phyloP scores from a whole-genome alignment of 2,797 vertebrate genomes.

The Hirundo rustica region DNA sequence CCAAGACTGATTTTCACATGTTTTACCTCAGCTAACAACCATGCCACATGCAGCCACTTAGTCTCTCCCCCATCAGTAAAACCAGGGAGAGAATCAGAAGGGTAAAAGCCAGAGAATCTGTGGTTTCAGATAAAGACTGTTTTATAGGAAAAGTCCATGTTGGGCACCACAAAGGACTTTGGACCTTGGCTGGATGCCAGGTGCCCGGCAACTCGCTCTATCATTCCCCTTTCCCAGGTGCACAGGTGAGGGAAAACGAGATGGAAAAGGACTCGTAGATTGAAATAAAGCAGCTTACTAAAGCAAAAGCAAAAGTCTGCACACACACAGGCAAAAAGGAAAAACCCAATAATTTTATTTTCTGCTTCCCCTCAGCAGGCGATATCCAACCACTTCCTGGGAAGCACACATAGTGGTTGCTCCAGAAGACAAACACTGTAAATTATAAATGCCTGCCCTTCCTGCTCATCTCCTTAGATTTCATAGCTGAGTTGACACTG shows the following conservation, averaged over 20 bases:
- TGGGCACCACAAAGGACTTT: not conserved
- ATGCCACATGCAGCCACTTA: not conserved
- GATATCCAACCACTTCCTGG: not conserved
- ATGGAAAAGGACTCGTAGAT: not conserved
- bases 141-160: not conserved
- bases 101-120: not conserved
- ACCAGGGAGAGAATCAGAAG: not conserved
- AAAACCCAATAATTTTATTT: not conserved
- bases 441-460: not conserved
- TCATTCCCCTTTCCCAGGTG: not conserved
- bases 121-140: not conserved
- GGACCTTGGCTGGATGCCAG: not conserved
- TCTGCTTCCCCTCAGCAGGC: not conserved
- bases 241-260: not conserved
- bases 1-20: not conserved
- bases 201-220: not conserved
- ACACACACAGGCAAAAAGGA: not conserved
- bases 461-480: not conserved
- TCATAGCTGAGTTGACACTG: not conserved
- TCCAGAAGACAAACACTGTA: not conserved
- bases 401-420: accelerated
- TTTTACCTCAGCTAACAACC: not conserved
- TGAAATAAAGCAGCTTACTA: not conserved
- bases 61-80: not conserved
- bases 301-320: not conserved